Conservation (phyloP, 2,888 invertebrate species). For the Fragum whitleyi region DNA sequence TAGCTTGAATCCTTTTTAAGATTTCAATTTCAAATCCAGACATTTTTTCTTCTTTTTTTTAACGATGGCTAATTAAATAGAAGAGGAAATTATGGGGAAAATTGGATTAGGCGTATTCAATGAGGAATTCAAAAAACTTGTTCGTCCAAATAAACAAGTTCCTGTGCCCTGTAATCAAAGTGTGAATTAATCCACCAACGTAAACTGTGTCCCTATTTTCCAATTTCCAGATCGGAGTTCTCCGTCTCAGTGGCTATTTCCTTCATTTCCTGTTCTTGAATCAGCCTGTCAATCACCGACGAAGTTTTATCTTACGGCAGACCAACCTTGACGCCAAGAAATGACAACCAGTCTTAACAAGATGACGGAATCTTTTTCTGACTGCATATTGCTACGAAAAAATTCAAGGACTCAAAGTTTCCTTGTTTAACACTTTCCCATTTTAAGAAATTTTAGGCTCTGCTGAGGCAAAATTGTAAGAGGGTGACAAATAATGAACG, state of each 20-base stretch:
- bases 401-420: no score
- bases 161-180: slow-evolving; percentile 4
- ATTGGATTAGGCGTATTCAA: background rate
- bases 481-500: no score
- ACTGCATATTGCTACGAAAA: background rate
- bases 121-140: slow-evolving; percentile 18
- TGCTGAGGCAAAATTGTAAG: no score
- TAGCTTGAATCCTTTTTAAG: no score
- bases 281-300: slow-evolving; percentile 11
- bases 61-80: background rate
- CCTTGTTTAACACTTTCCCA: no score
- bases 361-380: background rate
- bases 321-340: slow-evolving; percentile 20
- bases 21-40: no score
- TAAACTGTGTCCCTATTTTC: slow-evolving; percentile 14
- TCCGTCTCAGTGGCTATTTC: slow-evolving; percentile 16
- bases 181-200: slow-evolving; percentile 2
- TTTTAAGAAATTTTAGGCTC: no score
- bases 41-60: background rate
- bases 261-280: slow-evolving; percentile 26
- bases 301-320: background rate
- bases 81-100: slow-evolving; percentile 1
- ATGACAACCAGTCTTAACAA: slow-evolving; percentile 24
- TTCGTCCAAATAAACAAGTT: slow-evolving; percentile 24
- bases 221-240: slow-evolving; percentile 9